Evolutionary conservation across 2,113 vertebrate genomes (phyloP).

Genomic region (Barbus barbus): DNA sequence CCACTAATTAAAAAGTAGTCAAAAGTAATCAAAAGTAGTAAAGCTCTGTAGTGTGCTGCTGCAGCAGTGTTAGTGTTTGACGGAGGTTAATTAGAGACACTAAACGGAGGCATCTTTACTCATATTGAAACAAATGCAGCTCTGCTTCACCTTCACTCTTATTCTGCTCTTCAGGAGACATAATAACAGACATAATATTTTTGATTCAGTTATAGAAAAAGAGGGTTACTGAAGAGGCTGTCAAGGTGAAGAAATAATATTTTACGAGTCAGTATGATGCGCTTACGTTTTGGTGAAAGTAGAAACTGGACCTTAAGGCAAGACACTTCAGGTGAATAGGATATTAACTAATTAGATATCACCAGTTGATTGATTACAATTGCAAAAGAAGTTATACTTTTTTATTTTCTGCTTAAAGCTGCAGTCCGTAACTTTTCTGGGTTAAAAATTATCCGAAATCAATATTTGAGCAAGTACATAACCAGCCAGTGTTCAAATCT

Average conservation of each 20-base stretch:
- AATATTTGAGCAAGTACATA: too few species aligned
- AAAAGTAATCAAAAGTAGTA: conserved; percentile 36
- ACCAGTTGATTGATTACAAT: too few species aligned
- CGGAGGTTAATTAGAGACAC: conserved; percentile 50
- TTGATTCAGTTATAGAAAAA: not conserved
- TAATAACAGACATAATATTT: not conserved
- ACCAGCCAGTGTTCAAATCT: too few species aligned
- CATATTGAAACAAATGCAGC: not conserved
- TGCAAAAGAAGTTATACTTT: too few species aligned
- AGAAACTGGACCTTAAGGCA: too few species aligned
- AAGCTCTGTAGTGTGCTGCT: conserved; percentile 40
- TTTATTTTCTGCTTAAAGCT: too few species aligned
- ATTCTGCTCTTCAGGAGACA: not conserved
- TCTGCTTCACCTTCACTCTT: not conserved
- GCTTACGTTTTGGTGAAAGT: too few species aligned
- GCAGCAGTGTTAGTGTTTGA: conserved; percentile 48
- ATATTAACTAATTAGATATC: too few species aligned
- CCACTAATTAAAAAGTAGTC: conserved; percentile 42
- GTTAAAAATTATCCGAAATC: too few species aligned
- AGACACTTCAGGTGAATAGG: too few species aligned
- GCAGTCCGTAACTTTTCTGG: too few species aligned
- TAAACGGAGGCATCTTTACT: conserved; percentile 23
- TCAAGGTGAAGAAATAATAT: not conserved
- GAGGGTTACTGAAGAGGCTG: not conserved
- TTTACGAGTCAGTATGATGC: not conserved